Base-by-base conservation (phyloP, 2,113 vertebrate species). In the Prinia subflava region DNA sequence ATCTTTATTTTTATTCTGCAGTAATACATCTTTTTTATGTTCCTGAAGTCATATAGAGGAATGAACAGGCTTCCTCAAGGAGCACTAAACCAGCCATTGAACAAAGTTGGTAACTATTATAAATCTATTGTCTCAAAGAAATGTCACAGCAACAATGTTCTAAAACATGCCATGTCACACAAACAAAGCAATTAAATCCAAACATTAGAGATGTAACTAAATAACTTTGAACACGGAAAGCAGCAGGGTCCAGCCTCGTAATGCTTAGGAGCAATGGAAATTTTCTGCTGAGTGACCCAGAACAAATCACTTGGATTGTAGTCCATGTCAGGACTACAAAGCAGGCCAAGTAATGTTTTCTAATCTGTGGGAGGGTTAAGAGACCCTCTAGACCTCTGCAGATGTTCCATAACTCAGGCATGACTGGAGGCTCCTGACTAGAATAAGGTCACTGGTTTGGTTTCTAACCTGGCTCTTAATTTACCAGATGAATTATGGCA, bases 1-100 rank as follows among this genome's bases (percentile, higher is more conserved):
- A 96, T 62, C n/a, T 46, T 92, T 33, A 83, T 37, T 93, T 96
- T 97, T 70, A 70, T 94, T 74, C 53, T 83, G 49, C 15, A 83
- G n/a, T 56, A 77, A 88, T 65, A 68, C 5, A 39, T 70, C 22
- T 74, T 95, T 90, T 95, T 95, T 57, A 42, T 80, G 68, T 68
- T 89, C 69, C 74, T 94, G 44, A 70, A 56, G 4, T 75, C 7
- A 55, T 59, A 42, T 15, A 67, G 39, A 90, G 47, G 46, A 87
- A 94, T 24, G 47, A 73, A 87, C 69, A 86, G 39, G 27, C 59
- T 74, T 65, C 44, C 63, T 97, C 81, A 60, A 91, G 92, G 68
- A 20, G 11, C 31, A 50, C 18, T n/a, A 33, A 95, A 96, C 56
- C 59, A 65, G 9, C 33, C 3, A 9, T 60, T 64, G 55, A 94